Conservation (phyloP, 2,888 invertebrate genomes). For the Polyommatus iphigenia region DNA sequence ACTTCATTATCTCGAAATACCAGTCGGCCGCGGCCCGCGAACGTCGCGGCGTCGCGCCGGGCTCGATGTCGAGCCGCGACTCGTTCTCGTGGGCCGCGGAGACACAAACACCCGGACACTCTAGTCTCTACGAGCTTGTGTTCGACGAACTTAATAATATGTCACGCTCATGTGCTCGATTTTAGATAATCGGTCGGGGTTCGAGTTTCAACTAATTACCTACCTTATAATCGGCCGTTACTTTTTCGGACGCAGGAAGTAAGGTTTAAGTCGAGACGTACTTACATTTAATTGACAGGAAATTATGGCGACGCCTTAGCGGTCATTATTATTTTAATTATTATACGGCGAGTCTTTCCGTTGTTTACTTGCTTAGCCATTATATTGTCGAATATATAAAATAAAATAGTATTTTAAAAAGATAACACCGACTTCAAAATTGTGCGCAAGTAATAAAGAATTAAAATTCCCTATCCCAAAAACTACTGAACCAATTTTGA, state of each 20-base stretch:
- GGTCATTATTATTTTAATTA: slow-evolving; percentile 4
- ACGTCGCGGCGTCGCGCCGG: too few species aligned
- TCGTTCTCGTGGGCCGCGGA: not conserved
- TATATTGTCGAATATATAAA: too few species aligned
- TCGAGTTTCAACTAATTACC: not conserved
- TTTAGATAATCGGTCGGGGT: not conserved
- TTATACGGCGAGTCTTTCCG: not conserved
- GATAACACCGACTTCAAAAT: too few species aligned
- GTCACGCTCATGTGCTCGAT: not conserved
- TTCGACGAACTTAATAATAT: not conserved
- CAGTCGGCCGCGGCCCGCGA: not conserved
- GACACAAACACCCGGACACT: not conserved
- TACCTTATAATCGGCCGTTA: not conserved
- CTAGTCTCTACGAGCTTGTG: not conserved
- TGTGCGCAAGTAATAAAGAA: too few species aligned
- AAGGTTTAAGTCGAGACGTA: not conserved
- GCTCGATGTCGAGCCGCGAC: not conserved
- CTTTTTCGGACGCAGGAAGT: not conserved
- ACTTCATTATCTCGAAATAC: not conserved
- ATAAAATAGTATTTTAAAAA: too few species aligned
- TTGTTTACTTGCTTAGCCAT: not conserved
- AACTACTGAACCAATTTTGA: too few species aligned
- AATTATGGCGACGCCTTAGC: not conserved
- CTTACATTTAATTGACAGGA: slow-evolving; percentile 6
- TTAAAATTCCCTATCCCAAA: too few species aligned